Base-by-base conservation (phyloP, 2,888 invertebrate genomes). In the Rhabditophanes sp. region DNA sequence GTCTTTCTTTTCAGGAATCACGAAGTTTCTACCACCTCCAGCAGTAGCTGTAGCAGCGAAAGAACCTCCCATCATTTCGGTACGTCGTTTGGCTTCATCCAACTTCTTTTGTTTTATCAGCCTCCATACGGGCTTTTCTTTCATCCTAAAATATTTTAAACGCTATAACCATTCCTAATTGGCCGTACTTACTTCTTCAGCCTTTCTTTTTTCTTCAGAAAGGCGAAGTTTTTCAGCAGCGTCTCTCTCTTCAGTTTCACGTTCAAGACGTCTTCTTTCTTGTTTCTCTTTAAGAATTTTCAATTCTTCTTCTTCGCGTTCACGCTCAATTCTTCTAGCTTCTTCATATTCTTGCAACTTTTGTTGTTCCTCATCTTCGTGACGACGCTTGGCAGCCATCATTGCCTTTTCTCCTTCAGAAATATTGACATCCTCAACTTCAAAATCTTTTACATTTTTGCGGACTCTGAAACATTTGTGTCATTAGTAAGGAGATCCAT, bases 391-490 rank as follows among this genome's bases (percentile, higher is more conserved):
- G 25, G 57, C 53, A 9, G 53, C 52, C 43, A n/a, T n/a, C n/a
- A n/a, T 88, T 38, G 82, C 80, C 44, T 88, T 72, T 66, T 90
- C 87, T 65, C 87, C 85, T 62, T 88, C 85, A 66, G 88, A 88
- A 61, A 88, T 82, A 61, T 84, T 48, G 29, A 46, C n/a, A n/a
- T n/a, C n/a, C n/a, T n/a, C n/a, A n/a, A n/a, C n/a, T n/a, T n/a
- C n/a, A n/a, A n/a, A n/a, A n/a, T n/a, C n/a, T n/a, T n/a, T n/a
- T n/a, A n/a, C n/a, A n/a, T n/a, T n/a, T n/a, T n/a, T n/a, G n/a
- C n/a, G n/a, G n/a, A n/a, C n/a, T n/a, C n/a, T n/a, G n/a, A n/a
- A n/a, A n/a, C n/a, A n/a, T n/a, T n/a, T n/a, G n/a, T n/a, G n/a
- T n/a, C n/a, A n/a, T n/a, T n/a, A n/a, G n/a, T n/a, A n/a, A n/a